Evolutionary conservation across 2,797 vertebrate species (phyloP).

Genomic region (Catharus ustulatus): DNA sequence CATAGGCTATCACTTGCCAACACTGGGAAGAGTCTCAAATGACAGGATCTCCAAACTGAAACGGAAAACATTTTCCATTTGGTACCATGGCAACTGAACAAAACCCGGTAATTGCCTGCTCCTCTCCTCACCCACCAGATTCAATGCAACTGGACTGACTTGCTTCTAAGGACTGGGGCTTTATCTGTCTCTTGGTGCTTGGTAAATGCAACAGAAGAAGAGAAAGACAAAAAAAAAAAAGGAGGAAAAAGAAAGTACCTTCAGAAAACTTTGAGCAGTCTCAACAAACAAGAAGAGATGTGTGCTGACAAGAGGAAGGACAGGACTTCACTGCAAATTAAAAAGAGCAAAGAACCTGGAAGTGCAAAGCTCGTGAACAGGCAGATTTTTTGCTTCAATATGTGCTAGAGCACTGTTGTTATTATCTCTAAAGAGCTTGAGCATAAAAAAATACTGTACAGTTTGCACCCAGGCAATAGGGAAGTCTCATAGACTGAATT

Average conservation of each 20-base stretch:
- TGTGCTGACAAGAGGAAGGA: background rate
- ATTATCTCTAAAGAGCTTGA: background rate
- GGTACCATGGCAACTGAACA: constrained; percentile 5
- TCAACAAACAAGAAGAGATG: background rate
- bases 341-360: background rate
- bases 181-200: background rate
- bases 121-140: background rate
- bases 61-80: background rate
- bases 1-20: background rate
- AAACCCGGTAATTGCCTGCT: background rate
- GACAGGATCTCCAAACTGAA: background rate
- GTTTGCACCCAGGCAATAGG: background rate
- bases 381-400: background rate
- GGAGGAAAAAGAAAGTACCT: background rate
- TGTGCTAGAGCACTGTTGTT: fast-evolving
- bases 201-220: background rate
- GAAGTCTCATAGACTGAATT: background rate
- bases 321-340: background rate
- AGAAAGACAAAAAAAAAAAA: fast-evolving
- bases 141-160: background rate
- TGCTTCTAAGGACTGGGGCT: background rate
- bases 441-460: background rate
- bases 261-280: background rate
- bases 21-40: background rate
- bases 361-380: background rate